Base-by-base conservation (phyloP, 1,140 invertebrate genomes). In the Sinonovacula constricta region DNA sequence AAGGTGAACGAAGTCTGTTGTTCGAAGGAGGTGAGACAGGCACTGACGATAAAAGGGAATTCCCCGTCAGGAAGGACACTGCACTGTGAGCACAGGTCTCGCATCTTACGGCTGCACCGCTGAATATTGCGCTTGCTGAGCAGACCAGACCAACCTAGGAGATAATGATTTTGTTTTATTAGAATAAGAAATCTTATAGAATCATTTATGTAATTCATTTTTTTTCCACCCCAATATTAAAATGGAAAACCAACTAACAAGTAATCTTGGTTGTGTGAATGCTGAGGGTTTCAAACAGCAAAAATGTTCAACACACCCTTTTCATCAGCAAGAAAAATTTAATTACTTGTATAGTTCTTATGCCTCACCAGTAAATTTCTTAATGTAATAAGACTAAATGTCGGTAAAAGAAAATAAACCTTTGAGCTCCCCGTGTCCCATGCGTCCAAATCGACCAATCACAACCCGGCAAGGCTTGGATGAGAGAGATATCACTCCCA, bases 381-480 rank as follows among this genome's bases (percentile, higher is more conserved):
- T n/a, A n/a, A n/a, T n/a, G n/a, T n/a, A n/a, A n/a, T n/a, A n/a
- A n/a, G n/a, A n/a, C n/a, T n/a, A n/a, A n/a, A n/a, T n/a, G n/a
- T n/a, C n/a, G n/a, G n/a, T n/a, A n/a, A n/a, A n/a, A n/a, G n/a
- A n/a, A n/a, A n/a, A n/a, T 12, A 63, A 89, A 94, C 94, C 96
- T 93, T 98, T 98, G 10, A 99, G 92, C 91, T 99, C 98, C 24
- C 97, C 97, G 87, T 99, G 98, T 0, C 98, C 98, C 65, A 99
- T 96, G 28, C 98, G 93, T 0, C 99, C 99, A 15, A 99, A 94
- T 33, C 98, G 93, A 33, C 98, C 97, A 14, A 99, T 96, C 5
- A 99, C 98, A 65, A 99, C 92, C 67, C 99, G 92, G 97, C 98
- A 99, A 26, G 98, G 96, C 81, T 95, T 94, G 54, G 96, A 95